Evolutionary conservation across 2,888 invertebrate species (phyloP), one percentile per base, ranked within the genome.

Genomic region (Drosophila subquinaria): DNA sequence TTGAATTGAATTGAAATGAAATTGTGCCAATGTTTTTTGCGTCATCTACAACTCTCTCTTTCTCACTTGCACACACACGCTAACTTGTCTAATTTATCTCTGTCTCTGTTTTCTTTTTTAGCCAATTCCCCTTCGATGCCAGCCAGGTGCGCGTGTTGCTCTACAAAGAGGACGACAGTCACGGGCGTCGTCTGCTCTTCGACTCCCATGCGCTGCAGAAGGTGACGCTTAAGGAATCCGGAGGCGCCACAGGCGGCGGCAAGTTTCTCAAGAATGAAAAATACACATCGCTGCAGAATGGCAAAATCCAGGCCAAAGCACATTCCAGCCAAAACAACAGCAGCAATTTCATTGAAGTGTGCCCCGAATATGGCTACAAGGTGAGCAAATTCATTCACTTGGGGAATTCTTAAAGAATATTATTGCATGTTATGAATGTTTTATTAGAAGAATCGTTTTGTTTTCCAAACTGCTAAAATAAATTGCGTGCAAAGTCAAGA

Each of bases 131-230:
- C 84, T 95, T 96, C 93, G 95, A 94, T 88, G 94, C 94, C 79
- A 94, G 94, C 81, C 96, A 96, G 94, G 95, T 98, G 70, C 94
- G 97, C 82, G 94, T 98, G 87, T 94, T 98, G 90, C 94, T 98
- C 77, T 97, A 96, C 93, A 95, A 96, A 91, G 98, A 98, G 94
- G 97, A 97, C 92, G 97, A 97, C 91, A 95, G 95, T 93, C 94
- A 95, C 71, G 97, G 97, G 30, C 94, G 97, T 70, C 96, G 96
- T 84, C 93, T 98, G 40, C 94, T 98, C 60, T 98, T 97, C 92
- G 98, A 98, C 93, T 97, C 97, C 0, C 94, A 95, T 76, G 94
- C 96, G 15, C 93, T 95, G 85, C 94, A 95, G 90, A 95, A 95
- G 93, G 93, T 95, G 57, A 93, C 94, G 69, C 88, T 94, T 0